Percentiles rank a stretch among this genome's conserved stretches.
These are phyloP conservation scores for Epinotia bilunana DNA, from an alignment of 2,888 invertebrate genomes.

Conservation along the genomic window DNA sequence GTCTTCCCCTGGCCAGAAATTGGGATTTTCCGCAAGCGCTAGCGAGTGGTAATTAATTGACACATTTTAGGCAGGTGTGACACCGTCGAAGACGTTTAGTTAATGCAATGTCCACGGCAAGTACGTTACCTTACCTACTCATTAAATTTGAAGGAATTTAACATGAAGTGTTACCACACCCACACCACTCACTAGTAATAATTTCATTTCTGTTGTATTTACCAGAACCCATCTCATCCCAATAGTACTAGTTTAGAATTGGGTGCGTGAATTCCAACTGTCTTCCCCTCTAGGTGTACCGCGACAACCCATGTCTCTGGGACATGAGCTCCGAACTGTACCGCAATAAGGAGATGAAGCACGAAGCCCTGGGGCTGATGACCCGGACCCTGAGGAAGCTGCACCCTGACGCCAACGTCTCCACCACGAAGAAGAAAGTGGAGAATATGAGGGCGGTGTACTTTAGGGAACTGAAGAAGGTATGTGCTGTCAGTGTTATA, in stretches of 20 bases:
- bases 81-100: too few species aligned
- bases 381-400: not conserved
- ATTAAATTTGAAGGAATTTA: too few species aligned
- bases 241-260: not conserved
- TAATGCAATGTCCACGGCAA: too few species aligned
- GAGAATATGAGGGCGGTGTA: not conserved
- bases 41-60: too few species aligned
- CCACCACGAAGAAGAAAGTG: conserved; percentile 19
- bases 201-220: too few species aligned
- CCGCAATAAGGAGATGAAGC: conserved; percentile 16
- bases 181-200: too few species aligned
- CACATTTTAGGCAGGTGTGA: too few species aligned
- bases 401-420: conserved; percentile 3
- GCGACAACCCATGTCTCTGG: conserved; percentile 7
- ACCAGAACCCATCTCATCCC: not conserved
- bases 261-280: not conserved
- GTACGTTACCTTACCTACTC: too few species aligned
- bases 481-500: too few species aligned
- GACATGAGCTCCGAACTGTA: not conserved
- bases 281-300: conserved; percentile 1
- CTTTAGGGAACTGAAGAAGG: conserved; percentile 20
- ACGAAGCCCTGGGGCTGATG: not conserved
- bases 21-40: too few species aligned
- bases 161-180: too few species aligned
- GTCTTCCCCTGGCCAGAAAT: too few species aligned